Base-by-base conservation (phyloP, 2,888 invertebrate genomes). In the Pollenia amentaria region DNA sequence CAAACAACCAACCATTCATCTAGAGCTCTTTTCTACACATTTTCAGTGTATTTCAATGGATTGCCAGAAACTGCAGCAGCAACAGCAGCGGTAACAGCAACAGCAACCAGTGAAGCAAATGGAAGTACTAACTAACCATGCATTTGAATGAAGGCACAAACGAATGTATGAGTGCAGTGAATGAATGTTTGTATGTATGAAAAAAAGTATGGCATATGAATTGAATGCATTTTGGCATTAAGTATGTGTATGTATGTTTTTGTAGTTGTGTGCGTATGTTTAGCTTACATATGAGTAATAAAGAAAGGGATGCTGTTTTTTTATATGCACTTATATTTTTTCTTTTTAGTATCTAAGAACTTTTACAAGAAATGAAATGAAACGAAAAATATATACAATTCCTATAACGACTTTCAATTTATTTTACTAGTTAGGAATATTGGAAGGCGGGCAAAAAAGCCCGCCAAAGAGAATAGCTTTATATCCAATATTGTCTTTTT, bases 111-210 rank as follows among this genome's bases (percentile, higher is more conserved):
- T 87, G 83, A 80, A 79, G 80, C 80, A 76, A 84, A 72, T 65
- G 53, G 53, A 77, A 87, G 80, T 84, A 72, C 80, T 87, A 80
- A 87, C 83, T 83, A 78, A 87, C 80, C 86, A 84, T 73, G 72
- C 70, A 79, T 70, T 48, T 73, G 85, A 76, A 70, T 79, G 29
- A 67, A 48, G 10, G 40, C 11, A 46, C 38, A 40, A 65, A 64
- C 55, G 55, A 46, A 18, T 18, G 11, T n/a, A 38, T 18, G 38
- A 18, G 46, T 21, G 48, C 12, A 51, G 12, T 51, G 3, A 40
- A 7, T 7, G 65, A 67, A 29, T 42, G 29, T 18, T 16, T 51
- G 12, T 21, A 57, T 60, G 60, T n/a, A 60, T 11, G 14, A 53
- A 40, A 16, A 57, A 2, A 42, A 48, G 29, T 46, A 64, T 69